Evolutionary conservation across 2,888 invertebrate species (phyloP).

Genomic region (Drosophila ochracea): DNA sequence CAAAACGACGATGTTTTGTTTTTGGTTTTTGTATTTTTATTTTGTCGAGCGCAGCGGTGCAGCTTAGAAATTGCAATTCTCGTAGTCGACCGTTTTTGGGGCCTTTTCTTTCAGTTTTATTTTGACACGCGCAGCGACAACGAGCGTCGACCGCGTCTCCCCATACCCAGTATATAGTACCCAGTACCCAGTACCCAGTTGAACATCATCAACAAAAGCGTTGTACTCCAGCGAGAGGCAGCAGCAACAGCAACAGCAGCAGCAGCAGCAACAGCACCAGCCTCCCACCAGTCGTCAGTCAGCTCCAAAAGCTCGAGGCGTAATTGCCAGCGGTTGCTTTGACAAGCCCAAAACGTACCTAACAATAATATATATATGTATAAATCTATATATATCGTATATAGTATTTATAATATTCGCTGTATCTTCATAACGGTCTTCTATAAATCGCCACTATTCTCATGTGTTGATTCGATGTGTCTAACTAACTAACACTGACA

Average conservation of each 20-base stretch:
- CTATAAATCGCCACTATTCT: constrained; percentile 23
- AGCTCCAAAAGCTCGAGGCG: constrained; percentile 14
- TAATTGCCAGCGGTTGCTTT: constrained; percentile 11
- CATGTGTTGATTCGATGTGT: constrained; percentile 17
- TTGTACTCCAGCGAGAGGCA: constrained; percentile 12
- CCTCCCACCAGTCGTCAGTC: not conserved
- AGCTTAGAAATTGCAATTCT: constrained; percentile 78
- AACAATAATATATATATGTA: not conserved
- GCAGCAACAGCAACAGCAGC: not conserved
- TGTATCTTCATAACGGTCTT: constrained; percentile 15
- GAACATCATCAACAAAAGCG: constrained; percentile 14
- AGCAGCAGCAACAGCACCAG: not conserved
- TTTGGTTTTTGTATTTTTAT: constrained; percentile 4
- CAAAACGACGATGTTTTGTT: constrained; percentile 1
- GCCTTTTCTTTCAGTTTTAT: constrained; percentile 73
- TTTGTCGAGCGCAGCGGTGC: constrained; percentile 38
- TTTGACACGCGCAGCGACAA: constrained; percentile 72
- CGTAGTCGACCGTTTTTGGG: constrained; percentile 57
- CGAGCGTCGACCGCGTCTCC: constrained; percentile 50
- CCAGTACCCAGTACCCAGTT: constrained; percentile 13
- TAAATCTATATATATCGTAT: not conserved
- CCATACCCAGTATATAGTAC: constrained; percentile 18
- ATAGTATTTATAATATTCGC: not conserved
- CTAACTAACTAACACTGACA: constrained; percentile 14
- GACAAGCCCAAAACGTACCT: constrained; percentile 12